A percentile compares a stretch with the other conserved stretches of the same genome.
These are phyloP conservation scores for Biston betularia DNA, from an alignment of 2,888 invertebrate species.

Conservation along the genomic window DNA sequence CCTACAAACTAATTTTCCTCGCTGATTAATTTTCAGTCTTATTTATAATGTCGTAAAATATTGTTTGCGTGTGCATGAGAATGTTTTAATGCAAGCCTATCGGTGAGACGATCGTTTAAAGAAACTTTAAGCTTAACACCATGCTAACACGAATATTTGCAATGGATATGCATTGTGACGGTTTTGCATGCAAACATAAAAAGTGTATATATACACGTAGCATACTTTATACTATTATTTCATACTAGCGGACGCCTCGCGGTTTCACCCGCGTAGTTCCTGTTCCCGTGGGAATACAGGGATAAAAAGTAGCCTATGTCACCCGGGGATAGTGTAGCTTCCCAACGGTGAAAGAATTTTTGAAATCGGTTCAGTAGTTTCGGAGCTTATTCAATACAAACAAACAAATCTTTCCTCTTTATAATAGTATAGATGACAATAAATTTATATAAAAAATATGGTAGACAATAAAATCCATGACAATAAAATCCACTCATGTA, in stretches of 20 bases:
- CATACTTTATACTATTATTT: not conserved
- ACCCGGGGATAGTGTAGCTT: too few relatives aligned
- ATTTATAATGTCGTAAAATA: not conserved
- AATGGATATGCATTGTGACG: slow-evolving; percentile 11
- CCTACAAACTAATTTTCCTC: not conserved
- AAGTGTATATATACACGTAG: not conserved
- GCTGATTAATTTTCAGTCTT: not conserved
- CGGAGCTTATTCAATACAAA: too few relatives aligned
- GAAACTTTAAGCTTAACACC: slow-evolving; percentile 24
- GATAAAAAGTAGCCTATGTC: too few relatives aligned
- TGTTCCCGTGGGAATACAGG: too few relatives aligned
- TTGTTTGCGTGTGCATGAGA: slow-evolving; percentile 12
- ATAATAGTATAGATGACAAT: too few relatives aligned
- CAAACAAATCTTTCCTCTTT: too few relatives aligned
- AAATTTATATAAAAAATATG: too few relatives aligned
- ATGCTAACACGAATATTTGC: slow-evolving; percentile 27
- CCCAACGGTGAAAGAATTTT: too few relatives aligned
- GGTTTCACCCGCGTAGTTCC: too few relatives aligned
- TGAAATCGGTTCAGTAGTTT: too few relatives aligned
- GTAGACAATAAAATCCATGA: slow-evolving; percentile 7
- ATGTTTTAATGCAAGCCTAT: slow-evolving; percentile 19
- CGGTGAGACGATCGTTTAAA: slow-evolving; percentile 7
- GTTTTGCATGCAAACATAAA: slow-evolving; percentile 7
- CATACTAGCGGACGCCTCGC: too few relatives aligned
- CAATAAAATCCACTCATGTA: slow-evolving; percentile 20